Percentiles rank a stretch among this genome's conserved stretches.
phyloP scores from a whole-genome alignment of 2,113 vertebrate species.

The Oenanthe oenanthe region DNA sequence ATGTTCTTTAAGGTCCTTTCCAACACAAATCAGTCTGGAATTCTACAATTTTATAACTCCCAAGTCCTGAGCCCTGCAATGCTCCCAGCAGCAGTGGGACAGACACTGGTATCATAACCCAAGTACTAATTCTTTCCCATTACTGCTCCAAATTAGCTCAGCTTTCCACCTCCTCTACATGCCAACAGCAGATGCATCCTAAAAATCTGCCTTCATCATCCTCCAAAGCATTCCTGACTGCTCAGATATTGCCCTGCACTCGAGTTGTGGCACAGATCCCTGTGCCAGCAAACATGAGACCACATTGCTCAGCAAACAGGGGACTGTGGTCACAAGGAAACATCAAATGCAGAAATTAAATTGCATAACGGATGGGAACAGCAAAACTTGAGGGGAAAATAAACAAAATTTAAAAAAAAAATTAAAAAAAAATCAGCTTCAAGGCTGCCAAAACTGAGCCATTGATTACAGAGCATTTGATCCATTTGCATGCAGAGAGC shows the following conservation, averaged over 20 bases:
- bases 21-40: not conserved
- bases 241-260: not conserved
- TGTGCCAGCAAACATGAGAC: not conserved
- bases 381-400: not conserved
- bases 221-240: not conserved
- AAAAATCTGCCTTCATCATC: conserved; percentile 13
- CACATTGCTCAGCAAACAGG: not conserved
- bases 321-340: not conserved
- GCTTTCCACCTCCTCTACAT: conserved; percentile 9
- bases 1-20: not conserved
- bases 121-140: not conserved
- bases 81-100: not conserved
- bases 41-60: not conserved
- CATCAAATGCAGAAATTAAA: not conserved
- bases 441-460: conserved; percentile 45
- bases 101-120: not conserved
- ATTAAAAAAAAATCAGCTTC: not conserved
- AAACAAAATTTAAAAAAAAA: not conserved
- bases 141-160: not conserved
- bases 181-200: not conserved
- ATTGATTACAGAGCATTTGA: conserved; percentile 16
- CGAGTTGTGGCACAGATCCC: not conserved
- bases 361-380: not conserved
- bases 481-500: conserved; percentile 63
- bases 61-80: not conserved